These are phyloP conservation scores for Galerucella pusilla DNA, from an alignment of 2,888 invertebrate genomes.

Conservation along the genomic window DNA sequence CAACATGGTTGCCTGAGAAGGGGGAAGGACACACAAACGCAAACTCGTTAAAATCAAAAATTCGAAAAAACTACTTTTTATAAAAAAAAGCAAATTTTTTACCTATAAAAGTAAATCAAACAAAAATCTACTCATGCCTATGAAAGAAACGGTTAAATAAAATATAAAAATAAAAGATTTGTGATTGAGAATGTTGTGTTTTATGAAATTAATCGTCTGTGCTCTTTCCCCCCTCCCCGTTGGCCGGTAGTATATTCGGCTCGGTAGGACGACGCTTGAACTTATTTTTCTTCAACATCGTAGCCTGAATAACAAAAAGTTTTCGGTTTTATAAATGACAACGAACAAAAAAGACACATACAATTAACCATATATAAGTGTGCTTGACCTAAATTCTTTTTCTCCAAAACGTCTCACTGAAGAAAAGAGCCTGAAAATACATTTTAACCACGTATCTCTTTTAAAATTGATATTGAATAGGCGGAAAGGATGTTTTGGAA, in stretches of 20 bases:
- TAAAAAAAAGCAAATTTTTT: conserved; percentile 42
- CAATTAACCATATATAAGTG: no score
- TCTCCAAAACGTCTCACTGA: no score
- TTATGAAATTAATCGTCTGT: conserved; percentile 68
- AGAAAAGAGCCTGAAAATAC: no score
- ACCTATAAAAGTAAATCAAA: conserved; percentile 45
- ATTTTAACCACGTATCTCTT: no score
- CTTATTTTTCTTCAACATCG: conserved; percentile 99
- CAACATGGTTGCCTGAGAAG: conserved; percentile 97
- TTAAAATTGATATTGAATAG: no score
- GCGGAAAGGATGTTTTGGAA: no score
- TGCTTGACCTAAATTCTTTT: no score
- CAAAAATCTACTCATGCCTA: conserved; percentile 49
- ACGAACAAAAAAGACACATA: conserved; percentile 27
- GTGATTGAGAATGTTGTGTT: conserved; percentile 50
- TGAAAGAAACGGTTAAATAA: conserved; percentile 40
- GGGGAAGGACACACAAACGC: conserved; percentile 55
- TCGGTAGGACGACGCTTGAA: conserved; percentile 94
- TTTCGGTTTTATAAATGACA: not conserved
- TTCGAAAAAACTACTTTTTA: conserved; percentile 27
- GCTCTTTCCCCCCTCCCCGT: conserved; percentile 72
- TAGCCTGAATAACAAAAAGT: conserved; percentile 78
- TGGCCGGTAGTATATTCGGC: conserved; percentile 79
- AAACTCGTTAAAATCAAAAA: conserved; percentile 35
- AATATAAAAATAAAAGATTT: conserved; percentile 43